Evolutionary conservation across 1,140 invertebrate species (phyloP).

Genomic region (Drosophila repletoides): DNA sequence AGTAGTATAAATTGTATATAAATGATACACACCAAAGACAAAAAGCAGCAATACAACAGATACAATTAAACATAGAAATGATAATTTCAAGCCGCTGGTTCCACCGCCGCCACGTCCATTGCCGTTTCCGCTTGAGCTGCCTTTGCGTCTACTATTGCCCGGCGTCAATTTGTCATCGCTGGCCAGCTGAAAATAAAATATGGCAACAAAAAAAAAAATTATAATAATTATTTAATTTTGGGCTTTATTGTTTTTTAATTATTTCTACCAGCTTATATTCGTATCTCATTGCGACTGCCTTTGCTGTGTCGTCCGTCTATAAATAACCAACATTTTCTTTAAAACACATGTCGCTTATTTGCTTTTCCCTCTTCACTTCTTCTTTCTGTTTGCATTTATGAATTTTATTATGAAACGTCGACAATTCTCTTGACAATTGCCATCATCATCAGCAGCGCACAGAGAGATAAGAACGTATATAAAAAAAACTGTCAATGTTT

Average conservation of each 20-base stretch:
- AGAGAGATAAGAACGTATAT: no score
- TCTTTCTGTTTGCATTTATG: constrained; percentile 6
- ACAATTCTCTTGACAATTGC: background rate
- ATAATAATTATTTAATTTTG: background rate
- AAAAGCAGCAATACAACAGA: constrained; percentile 72
- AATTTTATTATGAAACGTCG: background rate
- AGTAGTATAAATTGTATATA: constrained; percentile 17
- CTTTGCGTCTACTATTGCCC: constrained; percentile 47
- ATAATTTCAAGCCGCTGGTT: constrained; percentile 69
- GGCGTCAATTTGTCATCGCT: constrained; percentile 54
- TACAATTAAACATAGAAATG: constrained; percentile 75
- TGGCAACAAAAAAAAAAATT: background rate
- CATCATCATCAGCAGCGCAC: no score
- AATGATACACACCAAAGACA: constrained; percentile 76
- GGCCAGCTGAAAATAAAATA: constrained; percentile 43
- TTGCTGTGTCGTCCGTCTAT: constrained; percentile 34
- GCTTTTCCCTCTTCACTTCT: constrained; percentile 6
- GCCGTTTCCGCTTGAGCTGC: constrained; percentile 25
- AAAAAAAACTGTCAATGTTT: constrained; percentile 4
- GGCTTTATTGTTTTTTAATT: background rate
- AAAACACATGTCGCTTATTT: constrained; percentile 51
- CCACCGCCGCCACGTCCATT: constrained; percentile 45
- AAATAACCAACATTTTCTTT: constrained; percentile 38
- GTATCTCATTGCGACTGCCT: constrained; percentile 70
- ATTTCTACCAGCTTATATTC: constrained; percentile 62